Percentiles rank a stretch among this genome's conserved stretches.
These are phyloP conservation scores for Cordylochernes scorpioides DNA, from an alignment of 2,888 invertebrate genomes.

Conservation along the genomic window DNA sequence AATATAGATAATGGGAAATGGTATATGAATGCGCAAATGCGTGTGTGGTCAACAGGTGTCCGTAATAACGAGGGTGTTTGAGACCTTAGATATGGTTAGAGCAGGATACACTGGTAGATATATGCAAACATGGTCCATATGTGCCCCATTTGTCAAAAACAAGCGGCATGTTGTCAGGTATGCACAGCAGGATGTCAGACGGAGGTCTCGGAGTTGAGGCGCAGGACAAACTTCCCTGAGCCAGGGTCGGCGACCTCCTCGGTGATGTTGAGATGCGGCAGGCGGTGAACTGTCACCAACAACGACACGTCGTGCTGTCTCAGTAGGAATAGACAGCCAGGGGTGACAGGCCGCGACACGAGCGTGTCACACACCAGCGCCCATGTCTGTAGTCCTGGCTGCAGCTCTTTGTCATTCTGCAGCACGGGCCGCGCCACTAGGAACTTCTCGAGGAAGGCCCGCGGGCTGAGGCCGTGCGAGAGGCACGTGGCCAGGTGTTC, in stretches of 20 bases:
- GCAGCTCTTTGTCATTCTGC: constrained; percentile 46
- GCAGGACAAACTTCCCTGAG: constrained; percentile 72
- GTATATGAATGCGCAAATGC: no score
- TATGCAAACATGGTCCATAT: no score
- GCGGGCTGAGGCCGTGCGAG: constrained; percentile 71
- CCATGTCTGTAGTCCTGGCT: constrained; percentile 77
- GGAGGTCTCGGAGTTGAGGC: constrained; percentile 83
- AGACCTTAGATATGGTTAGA: no score
- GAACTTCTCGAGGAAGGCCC: constrained; percentile 82
- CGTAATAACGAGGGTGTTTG: no score
- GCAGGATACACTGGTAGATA: no score
- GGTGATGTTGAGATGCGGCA: constrained; percentile 78
- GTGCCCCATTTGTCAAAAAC: no score
- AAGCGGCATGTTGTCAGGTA: no score
- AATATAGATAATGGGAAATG: no score
- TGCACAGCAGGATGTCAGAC: no score
- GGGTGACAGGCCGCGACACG: constrained; percentile 53
- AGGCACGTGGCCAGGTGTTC: constrained; percentile 69
- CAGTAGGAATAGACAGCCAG: constrained; percentile 64
- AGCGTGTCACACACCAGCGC: constrained; percentile 75
- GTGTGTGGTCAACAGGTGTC: no score
- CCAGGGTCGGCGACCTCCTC: constrained; percentile 91
- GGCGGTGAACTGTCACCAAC: constrained; percentile 48
- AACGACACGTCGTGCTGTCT: constrained; percentile 76
- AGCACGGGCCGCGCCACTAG: constrained; percentile 56